Conservation (phyloP, 2,797 vertebrate genomes). For the Malurus leucopterus region DNA sequence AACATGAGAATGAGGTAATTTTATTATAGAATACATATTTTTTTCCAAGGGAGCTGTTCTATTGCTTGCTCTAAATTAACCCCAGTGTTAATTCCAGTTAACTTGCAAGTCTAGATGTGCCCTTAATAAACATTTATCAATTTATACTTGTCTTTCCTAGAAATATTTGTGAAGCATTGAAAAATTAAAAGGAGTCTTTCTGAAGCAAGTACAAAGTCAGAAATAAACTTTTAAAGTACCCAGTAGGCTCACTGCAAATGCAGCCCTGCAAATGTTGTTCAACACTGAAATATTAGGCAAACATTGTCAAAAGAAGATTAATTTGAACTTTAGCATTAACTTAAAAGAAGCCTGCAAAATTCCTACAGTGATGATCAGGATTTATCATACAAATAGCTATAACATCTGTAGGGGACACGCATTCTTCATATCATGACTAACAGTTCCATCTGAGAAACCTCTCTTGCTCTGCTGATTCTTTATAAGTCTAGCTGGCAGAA, state of each 20-base stretch:
- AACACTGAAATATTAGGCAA: conserved; percentile 68
- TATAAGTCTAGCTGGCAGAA: conserved; percentile 36
- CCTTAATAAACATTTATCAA: conserved; percentile 13
- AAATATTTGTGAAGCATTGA: conserved; percentile 1
- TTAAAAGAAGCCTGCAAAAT: conserved; percentile 59
- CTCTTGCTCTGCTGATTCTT: conserved; percentile 51
- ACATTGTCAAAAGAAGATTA: conserved; percentile 64
- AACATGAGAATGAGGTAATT: neutral
- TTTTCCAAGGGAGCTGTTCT: neutral
- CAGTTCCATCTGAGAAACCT: conserved; percentile 52
- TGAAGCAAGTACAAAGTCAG: conserved; percentile 32
- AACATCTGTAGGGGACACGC: conserved; percentile 63
- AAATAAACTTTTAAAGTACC: conserved; percentile 53
- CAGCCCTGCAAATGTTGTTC: conserved; percentile 54
- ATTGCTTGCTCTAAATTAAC: neutral
- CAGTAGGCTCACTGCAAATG: conserved; percentile 38
- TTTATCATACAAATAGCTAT: conserved; percentile 68
- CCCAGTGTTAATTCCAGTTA: conserved; percentile 2
- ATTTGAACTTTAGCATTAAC: conserved; percentile 62
- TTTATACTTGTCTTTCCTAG: neutral
- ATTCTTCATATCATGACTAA: conserved; percentile 56
- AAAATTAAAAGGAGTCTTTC: conserved; percentile 29
- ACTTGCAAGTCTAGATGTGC: neutral
- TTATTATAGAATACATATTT: neutral
- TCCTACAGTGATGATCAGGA: conserved; percentile 45